A percentile compares a stretch with the other conserved stretches of the same genome.
Conservation (phyloP, 2,113 vertebrate genomes). For the Helogale parvula region DNA sequence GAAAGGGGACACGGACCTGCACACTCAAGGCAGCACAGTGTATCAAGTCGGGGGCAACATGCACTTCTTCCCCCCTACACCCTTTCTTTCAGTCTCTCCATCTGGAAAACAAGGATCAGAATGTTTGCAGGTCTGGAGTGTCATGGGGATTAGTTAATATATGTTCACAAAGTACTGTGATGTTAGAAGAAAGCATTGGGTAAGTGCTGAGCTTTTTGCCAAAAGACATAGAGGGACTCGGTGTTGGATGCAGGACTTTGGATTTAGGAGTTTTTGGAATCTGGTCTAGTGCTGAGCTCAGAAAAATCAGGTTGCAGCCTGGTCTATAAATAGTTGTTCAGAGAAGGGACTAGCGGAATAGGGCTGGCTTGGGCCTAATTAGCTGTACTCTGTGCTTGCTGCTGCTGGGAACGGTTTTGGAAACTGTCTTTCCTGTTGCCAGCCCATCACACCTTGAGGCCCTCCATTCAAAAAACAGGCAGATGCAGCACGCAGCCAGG, state of each 20-base stretch:
- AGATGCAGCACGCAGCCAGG: neutral
- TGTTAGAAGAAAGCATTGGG: slow-evolving; percentile 9
- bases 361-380: slow-evolving; percentile 14
- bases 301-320: slow-evolving; percentile 16
- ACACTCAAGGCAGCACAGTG: neutral
- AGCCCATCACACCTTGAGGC: neutral
- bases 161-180: slow-evolving; percentile 19
- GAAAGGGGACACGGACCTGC: neutral
- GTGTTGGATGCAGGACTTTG: neutral
- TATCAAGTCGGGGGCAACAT: neutral
- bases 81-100: neutral
- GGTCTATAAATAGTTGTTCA: neutral
- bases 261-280: slow-evolving; percentile 48
- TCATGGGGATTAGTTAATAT: neutral
- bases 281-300: neutral
- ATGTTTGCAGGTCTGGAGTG: neutral
- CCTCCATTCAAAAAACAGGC: neutral
- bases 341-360: neutral
- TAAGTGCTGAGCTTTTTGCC: slow-evolving; percentile 47
- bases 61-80: neutral
- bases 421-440: neutral
- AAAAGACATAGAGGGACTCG: slow-evolving; percentile 10
- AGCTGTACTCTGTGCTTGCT: slow-evolving; percentile 2
- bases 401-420: neutral
- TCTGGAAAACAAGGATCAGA: slow-evolving; percentile 40